Evolutionary conservation across 2,113 vertebrate species (phyloP).

Genomic region (Symphodus melops): DNA sequence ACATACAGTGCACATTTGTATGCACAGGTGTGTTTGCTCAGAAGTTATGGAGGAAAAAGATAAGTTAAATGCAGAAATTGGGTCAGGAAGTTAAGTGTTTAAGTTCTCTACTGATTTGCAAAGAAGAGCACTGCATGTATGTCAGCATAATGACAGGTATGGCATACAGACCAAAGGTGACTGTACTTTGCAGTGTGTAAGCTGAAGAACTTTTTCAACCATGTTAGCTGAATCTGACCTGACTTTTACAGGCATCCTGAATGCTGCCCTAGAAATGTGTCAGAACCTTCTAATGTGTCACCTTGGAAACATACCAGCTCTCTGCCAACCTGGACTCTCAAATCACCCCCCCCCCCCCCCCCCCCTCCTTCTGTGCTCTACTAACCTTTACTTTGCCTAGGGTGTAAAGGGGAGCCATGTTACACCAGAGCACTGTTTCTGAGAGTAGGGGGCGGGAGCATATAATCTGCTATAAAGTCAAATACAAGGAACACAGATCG

Average conservation of each 20-base stretch:
- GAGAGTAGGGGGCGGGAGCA: slow-evolving; percentile 9
- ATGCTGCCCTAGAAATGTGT: slow-evolving; percentile 31
- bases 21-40: slow-evolving; percentile 30
- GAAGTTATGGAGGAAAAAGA: not conserved
- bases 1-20: not conserved
- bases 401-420: slow-evolving; percentile 57
- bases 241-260: slow-evolving; percentile 4
- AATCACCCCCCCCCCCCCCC: not conserved
- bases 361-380: slow-evolving; percentile 23
- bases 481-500: slow-evolving; percentile 41
- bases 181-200: not conserved
- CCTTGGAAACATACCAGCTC: slow-evolving; percentile 28
- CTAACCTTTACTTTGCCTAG: slow-evolving; percentile 38
- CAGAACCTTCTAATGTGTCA: slow-evolving; percentile 13
- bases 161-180: not conserved
- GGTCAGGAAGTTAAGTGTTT: not conserved
- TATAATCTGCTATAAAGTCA: slow-evolving; percentile 42
- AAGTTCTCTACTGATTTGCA: slow-evolving; percentile 2
- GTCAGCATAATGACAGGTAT: not conserved
- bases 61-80: not conserved
- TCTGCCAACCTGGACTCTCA: slow-evolving; percentile 2
- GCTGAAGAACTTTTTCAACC: not conserved
- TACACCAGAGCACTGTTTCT: slow-evolving; percentile 64
- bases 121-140: not conserved
- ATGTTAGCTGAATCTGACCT: slow-evolving; percentile 33